Conservation (phyloP, 2,888 invertebrate genomes). For the Erebia aethiops region DNA sequence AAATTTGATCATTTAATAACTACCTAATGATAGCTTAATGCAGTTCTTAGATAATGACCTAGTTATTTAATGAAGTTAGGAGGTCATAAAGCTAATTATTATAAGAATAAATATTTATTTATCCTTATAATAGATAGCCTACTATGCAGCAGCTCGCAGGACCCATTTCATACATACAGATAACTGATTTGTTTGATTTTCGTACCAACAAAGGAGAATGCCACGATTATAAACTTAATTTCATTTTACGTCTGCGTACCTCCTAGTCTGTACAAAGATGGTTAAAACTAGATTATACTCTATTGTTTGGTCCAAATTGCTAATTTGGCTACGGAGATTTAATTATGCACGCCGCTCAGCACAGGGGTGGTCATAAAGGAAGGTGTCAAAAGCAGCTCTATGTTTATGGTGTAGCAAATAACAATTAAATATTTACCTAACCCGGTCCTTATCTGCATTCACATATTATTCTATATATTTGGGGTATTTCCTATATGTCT, state of each 20-base stretch:
- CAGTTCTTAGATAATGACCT: too few relatives aligned
- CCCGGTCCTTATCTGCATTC: conserved; percentile 63
- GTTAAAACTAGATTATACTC: conserved; percentile 76
- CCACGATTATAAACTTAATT: not conserved
- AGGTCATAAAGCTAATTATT: too few relatives aligned
- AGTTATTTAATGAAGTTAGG: too few relatives aligned
- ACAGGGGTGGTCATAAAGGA: conserved; percentile 64
- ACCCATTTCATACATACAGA: too few relatives aligned
- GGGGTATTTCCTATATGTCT: not conserved
- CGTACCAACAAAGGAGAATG: not conserved
- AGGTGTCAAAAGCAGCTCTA: conserved; percentile 72
- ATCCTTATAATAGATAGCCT: too few relatives aligned
- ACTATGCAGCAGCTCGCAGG: too few relatives aligned
- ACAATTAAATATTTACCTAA: conserved; percentile 71
- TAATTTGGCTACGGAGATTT: conserved; percentile 82
- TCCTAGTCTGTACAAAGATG: conserved; percentile 67
- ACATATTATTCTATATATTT: not conserved
- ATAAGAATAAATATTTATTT: too few relatives aligned
- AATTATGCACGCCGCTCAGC: conserved; percentile 78
- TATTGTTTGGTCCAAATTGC: conserved; percentile 73
- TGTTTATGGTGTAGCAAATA: conserved; percentile 78
- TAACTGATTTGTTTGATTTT: not conserved
- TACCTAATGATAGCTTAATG: too few relatives aligned
- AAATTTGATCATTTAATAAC: too few relatives aligned
- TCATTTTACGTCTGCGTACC: not conserved